A percentile compares a stretch with the other conserved stretches of the same genome.
Evolutionary conservation across 2,797 vertebrate species (phyloP).

Genomic region (Paramormyrops hopkinsi): DNA sequence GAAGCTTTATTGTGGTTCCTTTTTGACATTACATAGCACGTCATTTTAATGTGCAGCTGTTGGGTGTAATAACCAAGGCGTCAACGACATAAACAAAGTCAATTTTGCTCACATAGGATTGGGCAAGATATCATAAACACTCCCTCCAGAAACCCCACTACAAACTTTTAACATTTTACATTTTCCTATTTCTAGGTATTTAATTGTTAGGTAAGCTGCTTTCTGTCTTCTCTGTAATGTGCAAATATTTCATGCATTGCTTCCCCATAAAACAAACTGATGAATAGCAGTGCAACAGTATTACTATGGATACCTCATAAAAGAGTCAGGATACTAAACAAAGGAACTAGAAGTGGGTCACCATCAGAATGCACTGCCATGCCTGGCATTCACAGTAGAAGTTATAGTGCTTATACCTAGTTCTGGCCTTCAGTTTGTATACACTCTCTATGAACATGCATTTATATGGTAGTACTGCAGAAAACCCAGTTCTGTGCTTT

Average conservation of each 20-base stretch:
- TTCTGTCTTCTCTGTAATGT: background rate
- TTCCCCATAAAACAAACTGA: background rate
- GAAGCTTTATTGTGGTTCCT: background rate
- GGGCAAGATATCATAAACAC: background rate
- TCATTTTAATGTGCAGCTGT: background rate
- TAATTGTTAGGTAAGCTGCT: background rate
- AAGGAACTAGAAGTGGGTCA: conserved; percentile 40
- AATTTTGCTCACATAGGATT: background rate
- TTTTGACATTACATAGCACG: background rate
- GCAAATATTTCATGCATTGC: background rate
- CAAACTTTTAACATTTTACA: background rate
- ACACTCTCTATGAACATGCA: background rate
- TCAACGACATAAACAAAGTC: background rate
- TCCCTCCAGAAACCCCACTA: background rate
- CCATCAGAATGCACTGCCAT: background rate
- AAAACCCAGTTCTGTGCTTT: background rate
- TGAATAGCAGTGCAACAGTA: background rate
- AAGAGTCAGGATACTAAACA: conserved; percentile 49
- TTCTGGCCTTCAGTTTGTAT: background rate
- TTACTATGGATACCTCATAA: background rate
- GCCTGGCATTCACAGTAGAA: background rate
- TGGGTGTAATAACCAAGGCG: background rate
- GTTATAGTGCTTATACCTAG: background rate
- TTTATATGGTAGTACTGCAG: background rate
- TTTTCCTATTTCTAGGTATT: background rate